These are phyloP conservation scores for Subacronicta megacephala DNA, from an alignment of 2,888 invertebrate genomes.

Conservation along the genomic window DNA sequence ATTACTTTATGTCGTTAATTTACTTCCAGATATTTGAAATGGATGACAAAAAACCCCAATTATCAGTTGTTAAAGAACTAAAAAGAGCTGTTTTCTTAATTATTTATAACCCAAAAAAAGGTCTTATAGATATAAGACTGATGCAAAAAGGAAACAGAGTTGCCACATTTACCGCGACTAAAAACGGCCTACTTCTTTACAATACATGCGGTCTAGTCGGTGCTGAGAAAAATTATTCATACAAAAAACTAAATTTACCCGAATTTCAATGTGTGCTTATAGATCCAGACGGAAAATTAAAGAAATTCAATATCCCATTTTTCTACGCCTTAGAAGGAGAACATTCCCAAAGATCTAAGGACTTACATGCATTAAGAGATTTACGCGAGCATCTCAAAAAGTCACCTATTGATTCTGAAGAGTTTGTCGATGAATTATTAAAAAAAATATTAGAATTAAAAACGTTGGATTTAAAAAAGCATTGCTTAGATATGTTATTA, in stretches of 20 bases:
- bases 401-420: slow-evolving; percentile 83
- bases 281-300: slow-evolving; percentile 95
- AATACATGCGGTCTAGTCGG: slow-evolving; percentile 95
- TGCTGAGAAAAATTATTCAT: slow-evolving; percentile 88
- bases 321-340: slow-evolving; percentile 96
- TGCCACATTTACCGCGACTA: slow-evolving; percentile 96
- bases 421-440: slow-evolving; percentile 86
- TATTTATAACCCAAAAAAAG: slow-evolving; percentile 97
- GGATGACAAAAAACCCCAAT: slow-evolving; percentile 80
- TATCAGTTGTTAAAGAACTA: slow-evolving; percentile 82
- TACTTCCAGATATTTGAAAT: slow-evolving; percentile 82
- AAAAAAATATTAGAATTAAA: slow-evolving; percentile 91
- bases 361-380: slow-evolving; percentile 95
- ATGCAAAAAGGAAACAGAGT: slow-evolving; percentile 97
- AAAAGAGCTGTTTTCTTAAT: slow-evolving; percentile 94
- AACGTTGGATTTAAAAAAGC: slow-evolving; percentile 92
- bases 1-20: neutral
- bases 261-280: slow-evolving; percentile 94
- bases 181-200: slow-evolving; percentile 94
- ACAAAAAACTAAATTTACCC: slow-evolving; percentile 89
- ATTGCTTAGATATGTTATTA: slow-evolving; percentile 92
- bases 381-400: slow-evolving; percentile 92
- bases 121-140: slow-evolving; percentile 97
- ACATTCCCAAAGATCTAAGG: slow-evolving; percentile 95
- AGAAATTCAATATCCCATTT: slow-evolving; percentile 96